Base-by-base conservation (phyloP, 2,113 vertebrate genomes). In the Pelodiscus sinensis region DNA sequence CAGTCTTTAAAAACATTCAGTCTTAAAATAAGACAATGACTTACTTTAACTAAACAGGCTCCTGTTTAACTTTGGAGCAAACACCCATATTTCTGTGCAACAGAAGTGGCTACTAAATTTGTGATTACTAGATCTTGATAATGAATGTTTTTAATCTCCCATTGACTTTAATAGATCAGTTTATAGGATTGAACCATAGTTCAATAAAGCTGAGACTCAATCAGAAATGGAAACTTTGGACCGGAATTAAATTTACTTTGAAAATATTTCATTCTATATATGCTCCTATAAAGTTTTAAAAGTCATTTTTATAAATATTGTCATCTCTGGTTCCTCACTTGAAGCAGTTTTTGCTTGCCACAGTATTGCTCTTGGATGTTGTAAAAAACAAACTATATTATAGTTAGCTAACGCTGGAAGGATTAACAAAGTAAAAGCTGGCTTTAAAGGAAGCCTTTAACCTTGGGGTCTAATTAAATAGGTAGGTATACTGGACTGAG, bases 21-120 rank as follows among this genome's bases (percentile, higher is more conserved):
- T 58, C 65, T 84, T 56, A 38, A 82, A 84, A 79, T 35, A 65
- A 56, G 51, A 79, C 25, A 6, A 24, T 81, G 56, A 24, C 51
- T 81, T 52, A 24, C 44, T 73, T 73, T 73, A 73, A 38, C 21
- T 38, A 13, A 21, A 84, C 35, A 80, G 21, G 13, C 14, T 62
- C 54, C 81, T 22, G 25, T 38, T 35, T 65, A 44, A 21, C 79
- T 75, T 95, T 94, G 93, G 94, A 96, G 87, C 79, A 92, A 94
- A 93, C 24, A 0, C 60, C 86, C 92, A 68, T 16, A 35, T 77
- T 92, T 95, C 85, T 55, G 68, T 75, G 83, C 27, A 81, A 92
- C 84, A 44, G 31, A 35, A 75, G 78, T 8, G 82, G 44, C 25
- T 12, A 60, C 78, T 25, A 35, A 35, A 52, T 56, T 73, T 68